Conservation (phyloP, 2,797 vertebrate species). For the Scarus forsteni region DNA sequence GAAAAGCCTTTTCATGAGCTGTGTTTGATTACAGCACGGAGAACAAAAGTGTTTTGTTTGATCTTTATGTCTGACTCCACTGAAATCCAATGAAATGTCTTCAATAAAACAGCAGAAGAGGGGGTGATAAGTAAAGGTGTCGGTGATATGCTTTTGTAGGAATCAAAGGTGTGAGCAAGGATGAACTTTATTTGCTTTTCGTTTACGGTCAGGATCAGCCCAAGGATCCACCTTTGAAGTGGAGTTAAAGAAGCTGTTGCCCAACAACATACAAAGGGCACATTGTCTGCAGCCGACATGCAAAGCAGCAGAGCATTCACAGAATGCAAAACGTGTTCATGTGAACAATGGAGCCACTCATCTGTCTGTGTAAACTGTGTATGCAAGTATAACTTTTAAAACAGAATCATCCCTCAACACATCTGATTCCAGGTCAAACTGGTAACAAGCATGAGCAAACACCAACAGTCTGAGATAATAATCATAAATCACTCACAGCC, state of each 20-base stretch:
- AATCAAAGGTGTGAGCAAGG: slow-evolving; percentile 45
- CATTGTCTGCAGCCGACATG: slow-evolving; percentile 79
- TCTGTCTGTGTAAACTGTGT: slow-evolving; percentile 63
- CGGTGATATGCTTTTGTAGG: slow-evolving; percentile 18
- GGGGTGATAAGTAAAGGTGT: slow-evolving; percentile 20
- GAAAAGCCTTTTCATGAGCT: slow-evolving; percentile 41
- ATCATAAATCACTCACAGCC: too few species aligned
- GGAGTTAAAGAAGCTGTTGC: slow-evolving; percentile 71
- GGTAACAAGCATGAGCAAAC: not conserved
- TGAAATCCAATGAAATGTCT: slow-evolving; percentile 22
- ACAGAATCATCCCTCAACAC: slow-evolving; percentile 24
- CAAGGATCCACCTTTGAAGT: slow-evolving; percentile 75
- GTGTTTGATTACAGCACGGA: slow-evolving; percentile 14
- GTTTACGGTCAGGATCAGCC: slow-evolving; percentile 59
- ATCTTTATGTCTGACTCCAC: slow-evolving; percentile 24
- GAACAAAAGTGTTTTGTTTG: slow-evolving; percentile 23
- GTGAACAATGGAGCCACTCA: slow-evolving; percentile 61
- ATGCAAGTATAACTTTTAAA: slow-evolving; percentile 36
- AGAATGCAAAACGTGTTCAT: slow-evolving; percentile 78
- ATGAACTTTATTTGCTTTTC: slow-evolving; percentile 58
- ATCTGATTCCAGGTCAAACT: slow-evolving; percentile 26
- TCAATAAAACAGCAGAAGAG: slow-evolving; percentile 9
- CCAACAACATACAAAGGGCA: slow-evolving; percentile 80
- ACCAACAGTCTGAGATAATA: not conserved
- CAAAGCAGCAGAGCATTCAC: slow-evolving; percentile 74